Percentiles rank a stretch among this genome's conserved stretches.
These are phyloP conservation scores for Mus pahari DNA, from an alignment of 2,113 vertebrate genomes.

Conservation along the genomic window DNA sequence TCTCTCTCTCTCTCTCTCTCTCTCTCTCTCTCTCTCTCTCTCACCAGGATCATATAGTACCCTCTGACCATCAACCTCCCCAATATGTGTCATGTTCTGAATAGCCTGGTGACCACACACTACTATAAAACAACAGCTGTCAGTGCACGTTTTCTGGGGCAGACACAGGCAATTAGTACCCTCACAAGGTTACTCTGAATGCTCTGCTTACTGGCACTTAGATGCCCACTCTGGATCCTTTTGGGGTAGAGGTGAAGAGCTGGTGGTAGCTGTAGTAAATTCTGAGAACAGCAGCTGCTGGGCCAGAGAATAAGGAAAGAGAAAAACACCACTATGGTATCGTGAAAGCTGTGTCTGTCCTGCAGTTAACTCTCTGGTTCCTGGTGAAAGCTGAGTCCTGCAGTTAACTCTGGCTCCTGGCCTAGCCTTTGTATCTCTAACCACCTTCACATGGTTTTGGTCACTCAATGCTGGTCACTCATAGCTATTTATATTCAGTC, in stretches of 20 bases:
- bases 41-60: neutral
- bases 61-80: neutral
- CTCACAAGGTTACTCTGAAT: slow-evolving; percentile 23
- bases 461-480: neutral
- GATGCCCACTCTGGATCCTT: neutral
- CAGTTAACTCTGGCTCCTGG: neutral
- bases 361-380: neutral
- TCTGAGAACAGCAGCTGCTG: neutral
- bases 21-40: neutral
- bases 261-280: neutral
- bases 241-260: neutral
- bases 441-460: neutral
- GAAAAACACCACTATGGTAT: neutral
- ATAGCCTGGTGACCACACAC: neutral
- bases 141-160: slow-evolving; percentile 62
- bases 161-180: neutral
- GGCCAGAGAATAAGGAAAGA: neutral
- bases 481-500: neutral
- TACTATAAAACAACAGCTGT: slow-evolving; percentile 75
- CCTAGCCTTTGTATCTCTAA: neutral
- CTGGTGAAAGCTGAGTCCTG: neutral
- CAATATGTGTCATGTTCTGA: neutral
- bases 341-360: neutral
- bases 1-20: too few relatives aligned
- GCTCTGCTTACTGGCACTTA: slow-evolving; percentile 35